Conservation (phyloP, 2,888 invertebrate genomes). For the Melieria omissa region DNA sequence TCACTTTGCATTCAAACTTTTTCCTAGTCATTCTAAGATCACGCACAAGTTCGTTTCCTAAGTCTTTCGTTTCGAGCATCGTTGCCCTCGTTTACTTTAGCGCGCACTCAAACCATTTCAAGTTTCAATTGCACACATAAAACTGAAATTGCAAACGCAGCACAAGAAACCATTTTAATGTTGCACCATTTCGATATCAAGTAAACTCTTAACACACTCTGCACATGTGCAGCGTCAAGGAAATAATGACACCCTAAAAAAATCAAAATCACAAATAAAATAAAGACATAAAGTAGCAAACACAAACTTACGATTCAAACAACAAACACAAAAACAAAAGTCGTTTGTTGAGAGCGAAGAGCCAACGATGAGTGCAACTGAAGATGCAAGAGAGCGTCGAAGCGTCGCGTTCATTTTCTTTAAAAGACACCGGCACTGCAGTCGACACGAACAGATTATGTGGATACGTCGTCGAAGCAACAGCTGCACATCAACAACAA, state of each 20-base stretch:
- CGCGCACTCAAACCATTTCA: background rate
- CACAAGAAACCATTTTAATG: constrained; percentile 40
- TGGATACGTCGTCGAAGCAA: constrained; percentile 53
- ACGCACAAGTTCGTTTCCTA: constrained; percentile 39
- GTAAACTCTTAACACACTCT: constrained; percentile 36
- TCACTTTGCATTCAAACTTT: too few species aligned
- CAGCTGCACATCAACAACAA: constrained; percentile 40
- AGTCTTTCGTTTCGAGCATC: constrained; percentile 40
- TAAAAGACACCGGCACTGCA: constrained; percentile 51
- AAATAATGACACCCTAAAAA: constrained; percentile 27
- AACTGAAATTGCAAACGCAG: constrained; percentile 6
- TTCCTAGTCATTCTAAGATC: too few species aligned
- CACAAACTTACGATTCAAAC: background rate
- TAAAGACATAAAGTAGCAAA: background rate
- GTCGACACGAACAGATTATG: constrained; percentile 53
- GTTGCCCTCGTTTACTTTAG: background rate
- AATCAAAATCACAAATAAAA: constrained; percentile 8
- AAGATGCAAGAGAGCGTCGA: background rate
- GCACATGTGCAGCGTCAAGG: constrained; percentile 36
- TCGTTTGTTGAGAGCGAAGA: constrained; percentile 1
- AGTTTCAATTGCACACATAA: constrained; percentile 33
- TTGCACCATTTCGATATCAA: constrained; percentile 44
- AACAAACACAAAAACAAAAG: background rate
- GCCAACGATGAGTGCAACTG: background rate
- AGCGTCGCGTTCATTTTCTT: constrained; percentile 52